Conservation (phyloP, 2,113 vertebrate genomes). For the Pongo pygmaeus region DNA sequence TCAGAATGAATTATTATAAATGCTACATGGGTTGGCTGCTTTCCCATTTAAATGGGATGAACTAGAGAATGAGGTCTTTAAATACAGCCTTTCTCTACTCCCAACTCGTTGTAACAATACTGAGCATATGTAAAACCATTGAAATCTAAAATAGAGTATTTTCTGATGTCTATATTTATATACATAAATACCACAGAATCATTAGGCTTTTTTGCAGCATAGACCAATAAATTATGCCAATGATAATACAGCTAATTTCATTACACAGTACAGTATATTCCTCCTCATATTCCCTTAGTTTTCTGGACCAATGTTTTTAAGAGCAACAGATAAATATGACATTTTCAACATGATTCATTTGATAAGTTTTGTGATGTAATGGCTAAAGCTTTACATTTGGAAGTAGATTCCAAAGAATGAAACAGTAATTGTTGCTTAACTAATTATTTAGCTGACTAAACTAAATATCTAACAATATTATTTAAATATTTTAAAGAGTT, state of each 20-base stretch:
- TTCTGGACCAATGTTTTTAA: background rate
- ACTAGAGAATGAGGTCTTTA: conserved; percentile 9
- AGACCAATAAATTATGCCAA: background rate
- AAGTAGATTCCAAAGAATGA: background rate
- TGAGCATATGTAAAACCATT: conserved; percentile 20
- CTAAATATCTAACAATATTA: background rate
- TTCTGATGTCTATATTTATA: background rate
- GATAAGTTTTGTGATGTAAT: background rate
- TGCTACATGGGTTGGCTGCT: conserved; percentile 45
- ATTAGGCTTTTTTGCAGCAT: background rate
- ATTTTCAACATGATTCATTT: background rate
- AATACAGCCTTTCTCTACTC: background rate
- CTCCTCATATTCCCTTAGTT: background rate
- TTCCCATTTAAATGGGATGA: conserved; percentile 51
- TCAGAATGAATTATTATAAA: conserved; percentile 47
- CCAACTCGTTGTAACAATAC: background rate
- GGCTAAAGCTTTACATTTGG: background rate
- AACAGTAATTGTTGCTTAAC: background rate
- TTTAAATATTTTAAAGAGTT: background rate
- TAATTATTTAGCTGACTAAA: background rate
- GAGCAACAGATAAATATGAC: background rate
- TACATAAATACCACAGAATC: background rate
- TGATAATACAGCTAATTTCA: background rate
- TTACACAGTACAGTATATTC: fast-evolving
- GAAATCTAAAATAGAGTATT: background rate